These are phyloP conservation scores for Lemur catta DNA, from an alignment of 2,797 vertebrate genomes.

Conservation along the genomic window DNA sequence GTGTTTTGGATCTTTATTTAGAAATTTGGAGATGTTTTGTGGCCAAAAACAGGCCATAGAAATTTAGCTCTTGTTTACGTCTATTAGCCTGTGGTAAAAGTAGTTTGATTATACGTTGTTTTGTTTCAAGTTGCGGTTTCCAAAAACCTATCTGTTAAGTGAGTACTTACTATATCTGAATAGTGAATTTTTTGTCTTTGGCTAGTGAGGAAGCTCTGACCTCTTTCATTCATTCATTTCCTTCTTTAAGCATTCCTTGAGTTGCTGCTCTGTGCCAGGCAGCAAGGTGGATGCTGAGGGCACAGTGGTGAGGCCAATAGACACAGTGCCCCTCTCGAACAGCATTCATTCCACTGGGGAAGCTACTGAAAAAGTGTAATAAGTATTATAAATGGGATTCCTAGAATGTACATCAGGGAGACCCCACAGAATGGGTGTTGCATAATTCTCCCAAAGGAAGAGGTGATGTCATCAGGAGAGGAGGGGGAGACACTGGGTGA, in stretches of 20 bases:
- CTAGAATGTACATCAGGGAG: background rate
- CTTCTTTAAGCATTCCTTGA: background rate
- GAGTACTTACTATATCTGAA: background rate
- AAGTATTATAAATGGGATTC: background rate
- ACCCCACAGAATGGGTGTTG: background rate
- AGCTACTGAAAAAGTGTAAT: background rate
- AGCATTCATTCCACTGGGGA: background rate
- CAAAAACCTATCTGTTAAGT: background rate
- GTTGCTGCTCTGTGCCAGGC: background rate
- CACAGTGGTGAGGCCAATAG: background rate
- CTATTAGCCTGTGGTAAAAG: background rate
- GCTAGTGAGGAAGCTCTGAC: background rate
- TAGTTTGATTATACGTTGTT: background rate
- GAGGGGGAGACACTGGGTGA: background rate
- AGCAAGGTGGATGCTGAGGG: background rate
- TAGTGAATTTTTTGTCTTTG: background rate
- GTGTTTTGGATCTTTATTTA: background rate
- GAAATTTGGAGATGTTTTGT: background rate
- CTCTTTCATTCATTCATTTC: background rate
- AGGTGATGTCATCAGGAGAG: background rate
- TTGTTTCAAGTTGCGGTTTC: background rate
- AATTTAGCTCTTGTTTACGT: background rate
- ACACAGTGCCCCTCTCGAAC: background rate
- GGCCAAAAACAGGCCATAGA: background rate
- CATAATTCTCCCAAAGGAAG: background rate